Evolutionary conservation across 35 echinoderm and acorn worm species (phyloP).

Genomic region (Strongylocentrotus purpuratus): DNA sequence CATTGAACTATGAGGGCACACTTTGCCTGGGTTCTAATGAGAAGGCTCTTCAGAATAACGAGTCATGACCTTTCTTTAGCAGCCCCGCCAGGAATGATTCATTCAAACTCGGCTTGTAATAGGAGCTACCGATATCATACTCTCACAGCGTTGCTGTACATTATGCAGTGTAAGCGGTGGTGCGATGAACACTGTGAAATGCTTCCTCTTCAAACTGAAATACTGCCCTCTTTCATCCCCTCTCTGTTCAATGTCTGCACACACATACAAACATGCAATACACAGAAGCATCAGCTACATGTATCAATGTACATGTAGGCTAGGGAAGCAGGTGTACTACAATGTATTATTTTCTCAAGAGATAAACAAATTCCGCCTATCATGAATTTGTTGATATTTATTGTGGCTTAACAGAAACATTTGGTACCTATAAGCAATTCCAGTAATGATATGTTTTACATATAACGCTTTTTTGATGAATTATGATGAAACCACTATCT

Average conservation of each 20-base stretch:
- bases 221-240: background rate
- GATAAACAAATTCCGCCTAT: no score
- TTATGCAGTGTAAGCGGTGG: background rate
- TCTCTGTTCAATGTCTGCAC: background rate
- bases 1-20: constrained; percentile 7
- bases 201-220: background rate
- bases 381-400: no score
- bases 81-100: constrained; percentile 14
- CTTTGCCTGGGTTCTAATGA: background rate
- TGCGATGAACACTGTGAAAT: background rate
- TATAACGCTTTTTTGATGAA: no score
- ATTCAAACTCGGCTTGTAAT: background rate
- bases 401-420: no score
- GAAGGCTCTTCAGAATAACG: background rate
- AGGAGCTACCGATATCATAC: background rate
- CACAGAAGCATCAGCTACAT: background rate
- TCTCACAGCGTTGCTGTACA: background rate
- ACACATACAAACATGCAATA: background rate
- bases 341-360: no score
- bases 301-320: background rate
- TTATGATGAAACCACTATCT: no score
- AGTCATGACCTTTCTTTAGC: background rate
- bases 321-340: background rate
- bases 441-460: no score
- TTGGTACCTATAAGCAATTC: no score